Evolutionary conservation across 1,140 invertebrate species (phyloP).

Genomic region (Magallana gigas): DNA sequence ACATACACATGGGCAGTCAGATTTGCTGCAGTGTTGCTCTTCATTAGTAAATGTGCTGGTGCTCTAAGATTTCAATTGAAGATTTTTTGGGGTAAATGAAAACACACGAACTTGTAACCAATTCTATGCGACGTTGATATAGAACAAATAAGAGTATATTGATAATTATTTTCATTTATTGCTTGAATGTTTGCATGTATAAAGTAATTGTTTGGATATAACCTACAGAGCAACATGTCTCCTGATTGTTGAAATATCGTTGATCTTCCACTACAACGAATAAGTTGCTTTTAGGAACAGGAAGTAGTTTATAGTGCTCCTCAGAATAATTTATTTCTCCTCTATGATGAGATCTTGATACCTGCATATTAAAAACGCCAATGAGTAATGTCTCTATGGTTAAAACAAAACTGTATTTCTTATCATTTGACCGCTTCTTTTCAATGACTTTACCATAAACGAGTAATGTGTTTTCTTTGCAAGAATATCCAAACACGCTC

Average conservation of each 20-base stretch:
- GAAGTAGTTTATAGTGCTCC: background rate
- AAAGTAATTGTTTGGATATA: background rate
- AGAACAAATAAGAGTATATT: background rate
- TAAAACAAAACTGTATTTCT: too few species aligned
- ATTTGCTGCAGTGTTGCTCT: background rate
- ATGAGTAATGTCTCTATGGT: too few species aligned
- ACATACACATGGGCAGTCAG: background rate
- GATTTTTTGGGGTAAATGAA: too few species aligned
- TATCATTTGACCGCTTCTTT: too few species aligned
- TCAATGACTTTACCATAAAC: background rate
- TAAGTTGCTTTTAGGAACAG: constrained; percentile 11
- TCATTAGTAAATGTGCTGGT: background rate
- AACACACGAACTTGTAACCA: too few species aligned
- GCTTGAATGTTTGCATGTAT: background rate
- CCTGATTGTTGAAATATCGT: background rate
- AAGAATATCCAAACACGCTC: background rate
- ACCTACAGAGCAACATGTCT: constrained; percentile 21
- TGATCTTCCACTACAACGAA: constrained; percentile 31
- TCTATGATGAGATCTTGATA: background rate
- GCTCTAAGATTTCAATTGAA: background rate
- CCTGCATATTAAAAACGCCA: background rate
- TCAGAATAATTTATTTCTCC: background rate
- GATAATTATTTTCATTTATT: background rate
- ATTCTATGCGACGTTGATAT: too few species aligned
- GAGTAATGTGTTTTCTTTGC: background rate